These are phyloP conservation scores for Babyrousa celebensis DNA, from an alignment of 2,797 vertebrate genomes.

Conservation along the genomic window DNA sequence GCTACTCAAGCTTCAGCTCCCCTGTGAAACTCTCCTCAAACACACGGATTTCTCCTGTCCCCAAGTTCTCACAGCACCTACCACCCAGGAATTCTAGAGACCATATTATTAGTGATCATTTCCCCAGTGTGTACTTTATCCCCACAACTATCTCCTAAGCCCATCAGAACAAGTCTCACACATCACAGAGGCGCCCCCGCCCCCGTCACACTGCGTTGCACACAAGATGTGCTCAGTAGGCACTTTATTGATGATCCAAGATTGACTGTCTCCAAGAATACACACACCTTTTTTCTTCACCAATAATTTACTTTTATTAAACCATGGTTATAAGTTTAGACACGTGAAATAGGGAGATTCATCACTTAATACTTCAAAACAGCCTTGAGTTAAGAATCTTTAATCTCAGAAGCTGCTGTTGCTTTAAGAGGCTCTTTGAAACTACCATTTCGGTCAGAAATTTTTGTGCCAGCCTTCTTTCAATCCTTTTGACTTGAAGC, in stretches of 20 bases:
- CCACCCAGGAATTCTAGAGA: slow-evolving; percentile 20
- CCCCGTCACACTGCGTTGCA: not conserved
- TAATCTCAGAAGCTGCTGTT: not conserved
- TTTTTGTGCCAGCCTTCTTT: slow-evolving; percentile 57
- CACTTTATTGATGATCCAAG: not conserved
- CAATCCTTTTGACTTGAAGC: slow-evolving; percentile 52
- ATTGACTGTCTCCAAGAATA: slow-evolving; percentile 35
- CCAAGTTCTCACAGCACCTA: not conserved
- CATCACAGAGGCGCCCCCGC: not conserved
- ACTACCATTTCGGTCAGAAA: not conserved
- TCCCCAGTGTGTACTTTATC: not conserved
- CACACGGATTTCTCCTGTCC: not conserved
- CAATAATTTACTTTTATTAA: slow-evolving; percentile 53
- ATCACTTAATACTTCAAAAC: slow-evolving; percentile 58
- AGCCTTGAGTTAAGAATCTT: slow-evolving; percentile 27
- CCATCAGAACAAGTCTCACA: not conserved
- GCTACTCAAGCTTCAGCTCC: slow-evolving; percentile 14
- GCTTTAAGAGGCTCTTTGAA: slow-evolving; percentile 29
- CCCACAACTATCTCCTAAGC: not conserved
- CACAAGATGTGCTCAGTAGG: not conserved
- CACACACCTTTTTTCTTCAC: slow-evolving; percentile 20
- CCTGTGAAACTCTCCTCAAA: not conserved
- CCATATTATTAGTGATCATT: not conserved
- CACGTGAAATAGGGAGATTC: slow-evolving; percentile 37
- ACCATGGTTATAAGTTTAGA: not conserved